Base-by-base conservation (phyloP, 1,140 invertebrate genomes). In the Hylyphantes graminicola region DNA sequence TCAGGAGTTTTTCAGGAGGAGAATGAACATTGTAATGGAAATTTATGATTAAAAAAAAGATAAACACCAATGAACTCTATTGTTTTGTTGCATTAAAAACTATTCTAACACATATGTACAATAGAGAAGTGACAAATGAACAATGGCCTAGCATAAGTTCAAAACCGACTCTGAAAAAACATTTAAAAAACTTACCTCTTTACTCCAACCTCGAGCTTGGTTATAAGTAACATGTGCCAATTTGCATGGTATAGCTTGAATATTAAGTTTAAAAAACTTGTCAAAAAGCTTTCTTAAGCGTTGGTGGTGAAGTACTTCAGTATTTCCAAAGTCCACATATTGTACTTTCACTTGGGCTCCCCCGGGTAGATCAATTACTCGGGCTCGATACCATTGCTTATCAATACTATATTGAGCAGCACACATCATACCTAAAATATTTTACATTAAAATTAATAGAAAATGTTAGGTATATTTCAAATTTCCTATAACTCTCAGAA, bases 271-370 rank as follows among this genome's bases (percentile, higher is more conserved):
- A 8, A 51, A 57, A 67, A 78, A 79, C 50, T 79, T 63, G 59
- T 85, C 61, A 50, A 91, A 85, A 84, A 70, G 75, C 59, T 85
- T 86, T 75, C 88, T 87, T 51, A 91, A 86, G 6, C 85, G 65
- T 11, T 88, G 76, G 55, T 88, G 89, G 8, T 84, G 61, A 13
- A 91, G 61, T 9, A 79, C 77, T 59, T 88, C 86, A 2, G 76
- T 88, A 50, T 88, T 89, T 50, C 92, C 92, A 87, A 87, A 89
- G 86, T 93, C 92, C 0, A 93, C 90, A 68, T 89, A 90, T 76
- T 89, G 89, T 5, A 93, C 90, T 85, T 89, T 86, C 0, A 91
- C 89, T 74, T 87, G 88, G 64, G 88, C 87, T 35, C 88, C 70
- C 4, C 88, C 88, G 4, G 89, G 89, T 17, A 90, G 85, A 54